Percentiles rank a stretch among this genome's conserved stretches.
These are phyloP conservation scores for Pemphredon lugubris DNA, from an alignment of 2,888 invertebrate genomes.

Conservation along the genomic window DNA sequence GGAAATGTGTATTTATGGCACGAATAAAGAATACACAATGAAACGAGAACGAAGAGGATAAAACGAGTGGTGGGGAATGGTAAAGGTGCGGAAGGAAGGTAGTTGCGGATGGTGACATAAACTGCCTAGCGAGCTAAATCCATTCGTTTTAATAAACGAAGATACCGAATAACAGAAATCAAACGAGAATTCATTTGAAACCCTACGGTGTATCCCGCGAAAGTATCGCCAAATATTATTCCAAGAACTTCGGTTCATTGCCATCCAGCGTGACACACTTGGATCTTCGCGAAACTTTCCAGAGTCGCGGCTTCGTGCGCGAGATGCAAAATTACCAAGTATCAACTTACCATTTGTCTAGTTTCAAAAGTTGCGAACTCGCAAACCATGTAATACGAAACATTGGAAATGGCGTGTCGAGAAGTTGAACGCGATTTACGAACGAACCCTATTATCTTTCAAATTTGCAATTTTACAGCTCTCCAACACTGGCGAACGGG, in stretches of 20 bases:
- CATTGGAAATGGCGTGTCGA: no score
- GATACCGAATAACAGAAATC: constrained; percentile 28
- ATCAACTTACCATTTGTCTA: no score
- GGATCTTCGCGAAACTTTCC: not conserved
- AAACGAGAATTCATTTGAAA: not conserved
- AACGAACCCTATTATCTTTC: no score
- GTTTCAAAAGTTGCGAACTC: no score
- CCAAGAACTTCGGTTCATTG: not conserved
- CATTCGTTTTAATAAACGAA: constrained; percentile 56
- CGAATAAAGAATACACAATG: constrained; percentile 50
- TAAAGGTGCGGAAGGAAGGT: not conserved
- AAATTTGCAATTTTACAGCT: no score
- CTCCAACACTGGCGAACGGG: no score
- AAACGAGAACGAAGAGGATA: constrained; percentile 24
- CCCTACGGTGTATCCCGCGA: not conserved
- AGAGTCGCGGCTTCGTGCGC: no score
- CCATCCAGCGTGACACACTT: not conserved
- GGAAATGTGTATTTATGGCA: constrained; percentile 65
- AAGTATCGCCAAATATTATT: not conserved
- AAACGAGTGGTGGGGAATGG: constrained; percentile 1
- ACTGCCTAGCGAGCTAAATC: no score
- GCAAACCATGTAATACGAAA: no score
- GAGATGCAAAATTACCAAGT: no score
- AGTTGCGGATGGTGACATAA: no score
- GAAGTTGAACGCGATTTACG: no score